A percentile compares a stretch with the other conserved stretches of the same genome.
Evolutionary conservation across 2,113 vertebrate species (phyloP).

Genomic region (Himantopus leucocephalus): DNA sequence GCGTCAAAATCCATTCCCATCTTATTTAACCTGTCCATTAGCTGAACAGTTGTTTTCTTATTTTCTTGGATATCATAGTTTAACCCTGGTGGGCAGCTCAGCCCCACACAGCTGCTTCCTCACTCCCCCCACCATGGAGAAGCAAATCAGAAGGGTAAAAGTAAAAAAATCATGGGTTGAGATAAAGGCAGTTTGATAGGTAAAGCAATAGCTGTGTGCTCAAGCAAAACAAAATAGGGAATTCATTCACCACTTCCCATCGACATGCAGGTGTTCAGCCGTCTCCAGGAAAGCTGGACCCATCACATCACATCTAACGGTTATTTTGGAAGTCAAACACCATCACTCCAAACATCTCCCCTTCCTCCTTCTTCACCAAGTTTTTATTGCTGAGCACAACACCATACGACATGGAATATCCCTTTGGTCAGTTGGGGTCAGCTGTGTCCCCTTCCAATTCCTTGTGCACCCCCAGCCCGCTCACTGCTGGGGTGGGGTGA

Average conservation of each 20-base stretch:
- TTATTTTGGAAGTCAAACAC: background rate
- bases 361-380: background rate
- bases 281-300: background rate
- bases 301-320: rapidly evolving
- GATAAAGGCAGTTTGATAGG: background rate
- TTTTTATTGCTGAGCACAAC: background rate
- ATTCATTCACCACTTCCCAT: rapidly evolving
- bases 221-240: background rate
- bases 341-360: rapidly evolving
- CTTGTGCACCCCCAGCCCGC: background rate
- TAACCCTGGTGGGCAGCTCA: background rate
- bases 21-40: background rate
- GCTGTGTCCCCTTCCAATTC: background rate
- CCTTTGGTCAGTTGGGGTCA: background rate
- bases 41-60: background rate
- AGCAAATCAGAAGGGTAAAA: background rate
- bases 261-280: background rate
- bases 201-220: background rate
- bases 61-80: background rate
- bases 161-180: background rate
- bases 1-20: background rate
- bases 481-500: rapidly evolving
- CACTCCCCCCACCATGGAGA: background rate
- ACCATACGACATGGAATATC: rapidly evolving
- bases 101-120: background rate